Evolutionary conservation across 2,888 invertebrate species (phyloP).

Genomic region (Drosophila siamana): DNA sequence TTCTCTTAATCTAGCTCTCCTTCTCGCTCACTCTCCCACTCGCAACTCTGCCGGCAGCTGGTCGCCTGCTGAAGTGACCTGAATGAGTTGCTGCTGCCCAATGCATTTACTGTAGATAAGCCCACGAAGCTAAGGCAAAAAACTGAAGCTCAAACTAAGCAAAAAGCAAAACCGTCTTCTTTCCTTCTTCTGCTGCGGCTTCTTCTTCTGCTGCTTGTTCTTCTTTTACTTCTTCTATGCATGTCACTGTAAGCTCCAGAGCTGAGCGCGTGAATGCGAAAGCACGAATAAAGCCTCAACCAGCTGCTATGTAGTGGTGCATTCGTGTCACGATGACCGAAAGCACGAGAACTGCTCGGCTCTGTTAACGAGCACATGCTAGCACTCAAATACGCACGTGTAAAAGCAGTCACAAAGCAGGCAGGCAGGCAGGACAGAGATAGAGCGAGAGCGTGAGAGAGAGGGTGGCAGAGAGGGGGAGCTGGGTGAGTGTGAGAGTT

Average conservation of each 20-base stretch:
- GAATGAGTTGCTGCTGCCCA: conserved; percentile 34
- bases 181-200: background rate
- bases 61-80: conserved; percentile 36
- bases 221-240: conserved; percentile 23
- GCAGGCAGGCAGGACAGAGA: background rate
- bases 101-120: conserved; percentile 55
- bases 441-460: background rate
- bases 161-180: conserved; percentile 22
- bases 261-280: background rate
- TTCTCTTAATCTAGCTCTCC: background rate
- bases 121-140: conserved; percentile 25
- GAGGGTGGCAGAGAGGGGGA: background rate
- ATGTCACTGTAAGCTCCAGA: conserved; percentile 26
- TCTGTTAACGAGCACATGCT: conserved; percentile 5
- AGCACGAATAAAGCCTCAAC: background rate
- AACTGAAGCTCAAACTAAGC: conserved; percentile 18
- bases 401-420: background rate
- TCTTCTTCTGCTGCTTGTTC: conserved; percentile 17
- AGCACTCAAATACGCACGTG: conserved; percentile 5
- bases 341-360: background rate
- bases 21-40: too few relatives aligned
- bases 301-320: background rate
- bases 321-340: background rate
- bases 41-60: background rate
- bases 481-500: conserved; percentile 5